Percentiles rank a stretch among this genome's conserved stretches.
Evolutionary conservation across 2,888 invertebrate genomes (phyloP).

Genomic region (Apodemia zela): DNA sequence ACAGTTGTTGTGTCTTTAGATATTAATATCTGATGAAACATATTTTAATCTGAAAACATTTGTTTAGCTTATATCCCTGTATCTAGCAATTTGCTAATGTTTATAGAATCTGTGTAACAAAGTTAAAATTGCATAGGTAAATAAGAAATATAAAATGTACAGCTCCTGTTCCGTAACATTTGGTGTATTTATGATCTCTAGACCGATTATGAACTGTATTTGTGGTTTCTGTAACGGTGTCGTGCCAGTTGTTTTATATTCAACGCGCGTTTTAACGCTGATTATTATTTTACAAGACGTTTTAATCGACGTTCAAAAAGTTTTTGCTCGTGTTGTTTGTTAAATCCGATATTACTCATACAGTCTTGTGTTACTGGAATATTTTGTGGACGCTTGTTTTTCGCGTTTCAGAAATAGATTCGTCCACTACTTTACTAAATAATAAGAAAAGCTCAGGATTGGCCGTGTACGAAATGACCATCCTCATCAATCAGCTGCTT

Average conservation of each 20-base stretch:
- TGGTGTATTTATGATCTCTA: slow-evolving; percentile 1
- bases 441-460: slow-evolving; percentile 79
- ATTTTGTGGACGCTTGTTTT: slow-evolving; percentile 72
- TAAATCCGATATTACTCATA: slow-evolving; percentile 18
- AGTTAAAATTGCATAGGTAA: no score
- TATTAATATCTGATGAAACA: no score
- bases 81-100: no score
- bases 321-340: slow-evolving; percentile 14
- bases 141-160: no score
- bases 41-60: no score
- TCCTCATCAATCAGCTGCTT: slow-evolving; percentile 81
- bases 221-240: slow-evolving; percentile 27
- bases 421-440: slow-evolving; percentile 76
- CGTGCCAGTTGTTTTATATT: slow-evolving; percentile 22
- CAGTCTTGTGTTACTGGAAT: slow-evolving; percentile 40
- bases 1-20: no score
- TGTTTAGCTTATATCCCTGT: no score
- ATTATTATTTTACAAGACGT: slow-evolving; percentile 15
- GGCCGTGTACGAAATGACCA: slow-evolving; percentile 80
- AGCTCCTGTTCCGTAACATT: neutral
- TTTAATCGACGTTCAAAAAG: slow-evolving; percentile 15
- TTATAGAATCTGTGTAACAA: no score
- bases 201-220: slow-evolving; percentile 16
- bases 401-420: slow-evolving; percentile 75
- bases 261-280: slow-evolving; percentile 17